Evolutionary conservation across 1,140 invertebrate genomes (phyloP), one percentile per base, ranked within the genome.

Genomic region (Ips nitidus): DNA sequence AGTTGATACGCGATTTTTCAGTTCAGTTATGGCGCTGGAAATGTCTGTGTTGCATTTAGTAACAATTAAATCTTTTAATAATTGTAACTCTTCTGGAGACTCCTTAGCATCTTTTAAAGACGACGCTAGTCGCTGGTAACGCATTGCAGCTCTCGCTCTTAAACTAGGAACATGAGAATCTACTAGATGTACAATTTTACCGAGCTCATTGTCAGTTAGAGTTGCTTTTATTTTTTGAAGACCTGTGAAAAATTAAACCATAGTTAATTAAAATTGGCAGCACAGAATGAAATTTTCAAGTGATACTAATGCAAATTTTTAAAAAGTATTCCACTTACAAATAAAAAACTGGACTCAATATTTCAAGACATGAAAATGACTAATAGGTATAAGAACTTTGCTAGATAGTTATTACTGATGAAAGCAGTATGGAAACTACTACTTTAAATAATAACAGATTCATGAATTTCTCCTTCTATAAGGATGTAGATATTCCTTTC

Each of bases 131-230:
- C 71, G 72, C 42, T 75, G 68, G 64, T 73, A 77, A 22, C 72
- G 63, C 63, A 69, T 59, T 2, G 65, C 62, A 4, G 75, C 53
- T 72, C 69, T 75, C 39, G 71, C 62, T 37, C 76, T 58, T 57
- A 76, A 69, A 45, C 45, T 65, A 41, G 75, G 71, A 22, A 73
- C 68, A 64, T 76, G 76, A 2, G 75, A 75, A 68, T 77, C 75
- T 5, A 67, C 62, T 57, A 77, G 59, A 67, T 72, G 43, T 47
- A 66, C 71, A 36, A 77, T 77, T 56, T 58, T 55, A 58, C 66
- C 47, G 52, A 77, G 64, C 64, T 77, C 76, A 59, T 73, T 67
- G 43, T 50, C 56, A 52, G 69, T 61, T 3, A 50, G 38, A 53
- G 55, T 62, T 5, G 73, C 71, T 75, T 72, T 74, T 41, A 55